Conservation (phyloP, 2,888 invertebrate genomes). For the Drosophila tanythrix region DNA sequence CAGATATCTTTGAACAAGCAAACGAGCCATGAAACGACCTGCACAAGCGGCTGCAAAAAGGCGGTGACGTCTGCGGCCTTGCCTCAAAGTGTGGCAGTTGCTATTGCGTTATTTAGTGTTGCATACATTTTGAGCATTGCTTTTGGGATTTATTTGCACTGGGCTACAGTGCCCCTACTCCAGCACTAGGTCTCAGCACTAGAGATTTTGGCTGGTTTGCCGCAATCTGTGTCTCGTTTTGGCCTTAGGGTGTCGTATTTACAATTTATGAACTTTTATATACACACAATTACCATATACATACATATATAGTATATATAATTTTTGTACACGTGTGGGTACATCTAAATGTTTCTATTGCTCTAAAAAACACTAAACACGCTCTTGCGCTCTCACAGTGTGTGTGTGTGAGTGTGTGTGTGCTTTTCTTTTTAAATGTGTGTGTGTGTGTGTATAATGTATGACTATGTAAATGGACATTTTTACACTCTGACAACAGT, state of each 20-base stretch:
- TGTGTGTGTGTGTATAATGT: slow-evolving; percentile 60
- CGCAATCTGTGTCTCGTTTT: slow-evolving; percentile 70
- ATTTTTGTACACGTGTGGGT: slow-evolving; percentile 53
- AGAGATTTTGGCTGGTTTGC: slow-evolving; percentile 71
- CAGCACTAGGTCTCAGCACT: slow-evolving; percentile 7
- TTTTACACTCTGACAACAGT: slow-evolving; percentile 76
- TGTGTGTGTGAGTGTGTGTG: neutral
- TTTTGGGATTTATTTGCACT: slow-evolving; percentile 75
- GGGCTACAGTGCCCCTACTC: slow-evolving; percentile 18
- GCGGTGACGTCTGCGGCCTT: slow-evolving; percentile 45
- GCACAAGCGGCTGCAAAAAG: slow-evolving; percentile 32
- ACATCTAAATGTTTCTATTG: slow-evolving; percentile 45
- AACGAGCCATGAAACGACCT: slow-evolving; percentile 60
- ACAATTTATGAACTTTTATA: slow-evolving; percentile 73
- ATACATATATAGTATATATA: slow-evolving; percentile 41
- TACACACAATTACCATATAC: slow-evolving; percentile 13
- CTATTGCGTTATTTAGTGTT: slow-evolving; percentile 61
- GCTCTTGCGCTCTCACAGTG: neutral
- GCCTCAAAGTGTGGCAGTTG: slow-evolving; percentile 54
- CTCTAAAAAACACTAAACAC: slow-evolving; percentile 10
- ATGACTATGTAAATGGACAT: slow-evolving; percentile 76
- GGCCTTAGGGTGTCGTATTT: slow-evolving; percentile 58
- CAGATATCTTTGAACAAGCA: slow-evolving; percentile 69
- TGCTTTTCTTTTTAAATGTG: neutral
- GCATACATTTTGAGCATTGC: slow-evolving; percentile 62